Evolutionary conservation across 2,797 vertebrate species (phyloP), one percentile per base, ranked within the genome.

Genomic region (Morus bassanus): DNA sequence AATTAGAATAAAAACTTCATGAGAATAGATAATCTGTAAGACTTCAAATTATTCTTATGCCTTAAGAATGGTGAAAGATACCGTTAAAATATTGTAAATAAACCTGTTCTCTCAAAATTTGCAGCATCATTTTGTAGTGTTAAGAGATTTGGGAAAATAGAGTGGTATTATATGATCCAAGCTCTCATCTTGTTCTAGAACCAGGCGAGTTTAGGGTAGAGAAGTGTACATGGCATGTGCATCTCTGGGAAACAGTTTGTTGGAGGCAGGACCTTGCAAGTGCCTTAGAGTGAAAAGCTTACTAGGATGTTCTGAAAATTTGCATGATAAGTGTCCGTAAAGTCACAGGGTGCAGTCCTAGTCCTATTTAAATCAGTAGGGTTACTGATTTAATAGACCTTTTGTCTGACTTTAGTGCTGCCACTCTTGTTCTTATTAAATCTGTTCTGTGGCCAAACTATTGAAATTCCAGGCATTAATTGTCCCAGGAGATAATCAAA

Each of bases 361-460:
- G 86, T 74, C 64, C 81, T 92, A 31, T 87, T 95, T 92, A 96
- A 96, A 94, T 96, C 78, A 94, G 90, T 91, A 43, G 90, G 85
- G 96, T 93, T 93, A 89, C 92, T 95, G 95, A 96, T 96, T 95
- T 96, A 94, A 94, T 94, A 87, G 89, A 96, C 95, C 89, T 95
- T 92, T 85, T 31, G 28, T 94, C 83, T 93, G 91, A 91, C 70
- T 92, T 94, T 17, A 70, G 48, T 70, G 64, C 85, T 94, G 56
- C 70, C 48, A 35, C 48, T 82, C 84, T 89, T 91, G 60, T 80
- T 95, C 61, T 91, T 93, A 93, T 91, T 95, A 77, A 94, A 85
- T 95, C 78, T 93, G 35, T 89, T 95, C 76, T 96, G 74, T 85
- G 56, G 45, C 15, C 43, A 89, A 96, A 94, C 92, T 82, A 89